Evolutionary conservation across 30 jellyfish, hydroid and myxozoan genomes (phyloP).

Genomic region (Haliclystus octoradiatus): DNA sequence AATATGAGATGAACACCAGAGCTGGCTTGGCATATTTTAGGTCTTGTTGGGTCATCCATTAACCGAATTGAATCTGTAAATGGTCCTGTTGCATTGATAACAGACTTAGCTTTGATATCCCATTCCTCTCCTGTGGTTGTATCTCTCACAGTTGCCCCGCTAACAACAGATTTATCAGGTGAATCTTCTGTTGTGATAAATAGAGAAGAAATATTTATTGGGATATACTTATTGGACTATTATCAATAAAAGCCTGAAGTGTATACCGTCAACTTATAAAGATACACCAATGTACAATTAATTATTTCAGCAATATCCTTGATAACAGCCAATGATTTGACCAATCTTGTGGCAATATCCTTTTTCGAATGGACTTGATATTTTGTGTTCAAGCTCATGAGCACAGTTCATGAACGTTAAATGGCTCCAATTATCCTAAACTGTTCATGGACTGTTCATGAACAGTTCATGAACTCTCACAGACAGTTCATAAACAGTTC

Average conservation of each 20-base stretch:
- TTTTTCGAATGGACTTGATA: too few relatives aligned
- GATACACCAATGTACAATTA: too few relatives aligned
- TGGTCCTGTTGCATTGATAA: slow-evolving; percentile 99
- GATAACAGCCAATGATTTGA: too few relatives aligned
- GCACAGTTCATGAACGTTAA: too few relatives aligned
- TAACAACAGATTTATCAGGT: slow-evolving; percentile 36
- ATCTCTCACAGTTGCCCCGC: slow-evolving; percentile 89
- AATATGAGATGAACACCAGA: slow-evolving; percentile 91
- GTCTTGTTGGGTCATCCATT: slow-evolving; percentile 50
- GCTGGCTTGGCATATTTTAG: slow-evolving; percentile 80
- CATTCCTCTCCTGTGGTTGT: slow-evolving; percentile 79
- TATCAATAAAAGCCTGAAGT: neutral
- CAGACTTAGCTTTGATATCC: slow-evolving; percentile 81
- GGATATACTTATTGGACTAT: neutral
- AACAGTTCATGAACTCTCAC: too few relatives aligned
- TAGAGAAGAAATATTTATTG: neutral
- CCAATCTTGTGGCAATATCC: too few relatives aligned
- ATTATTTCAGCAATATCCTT: too few relatives aligned
- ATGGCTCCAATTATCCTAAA: too few relatives aligned
- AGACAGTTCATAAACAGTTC: too few relatives aligned
- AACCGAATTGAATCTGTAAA: slow-evolving; percentile 86
- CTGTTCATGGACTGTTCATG: too few relatives aligned
- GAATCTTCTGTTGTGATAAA: neutral
- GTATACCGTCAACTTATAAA: neutral
- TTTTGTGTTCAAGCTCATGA: too few relatives aligned